phyloP scores from a whole-genome alignment of 2,113 vertebrate genomes.

The Actenoides lindsayi region DNA sequence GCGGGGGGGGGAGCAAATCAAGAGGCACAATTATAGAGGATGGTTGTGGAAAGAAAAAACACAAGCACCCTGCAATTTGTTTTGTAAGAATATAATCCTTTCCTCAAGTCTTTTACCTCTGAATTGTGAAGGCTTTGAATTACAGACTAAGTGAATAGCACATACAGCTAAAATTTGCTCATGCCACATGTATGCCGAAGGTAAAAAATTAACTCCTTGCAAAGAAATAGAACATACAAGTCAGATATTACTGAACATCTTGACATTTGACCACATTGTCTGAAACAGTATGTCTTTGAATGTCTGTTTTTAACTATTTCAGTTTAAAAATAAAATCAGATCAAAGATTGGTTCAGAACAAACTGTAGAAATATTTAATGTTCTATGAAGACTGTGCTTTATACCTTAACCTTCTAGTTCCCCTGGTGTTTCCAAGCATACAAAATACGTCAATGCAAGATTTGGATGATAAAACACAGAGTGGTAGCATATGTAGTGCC shows the following conservation, averaged over 20 bases:
- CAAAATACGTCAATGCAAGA: not conserved
- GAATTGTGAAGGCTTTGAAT: not conserved
- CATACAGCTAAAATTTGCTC: not conserved
- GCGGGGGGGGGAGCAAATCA: not conserved
- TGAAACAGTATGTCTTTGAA: not conserved
- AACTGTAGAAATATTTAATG: not conserved
- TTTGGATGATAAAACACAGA: not conserved
- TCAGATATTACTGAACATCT: not conserved
- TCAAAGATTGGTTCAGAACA: not conserved
- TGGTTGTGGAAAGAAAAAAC: rapidly evolving
- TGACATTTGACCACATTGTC: not conserved
- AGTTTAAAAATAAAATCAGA: not conserved
- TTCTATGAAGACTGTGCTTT: not conserved
- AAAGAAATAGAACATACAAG: not conserved
- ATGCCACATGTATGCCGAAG: not conserved
- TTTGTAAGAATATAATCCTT: not conserved
- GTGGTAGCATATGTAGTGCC: not conserved
- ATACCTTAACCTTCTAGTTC: not conserved
- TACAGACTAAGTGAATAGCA: not conserved
- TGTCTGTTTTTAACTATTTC: not conserved
- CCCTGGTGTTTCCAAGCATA: not conserved
- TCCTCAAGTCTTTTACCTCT: not conserved
- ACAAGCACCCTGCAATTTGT: not conserved
- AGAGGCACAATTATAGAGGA: not conserved
- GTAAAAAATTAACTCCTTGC: not conserved